Evolutionary conservation across 1,140 invertebrate genomes (phyloP).

Genomic region (Penaeus indicus): DNA sequence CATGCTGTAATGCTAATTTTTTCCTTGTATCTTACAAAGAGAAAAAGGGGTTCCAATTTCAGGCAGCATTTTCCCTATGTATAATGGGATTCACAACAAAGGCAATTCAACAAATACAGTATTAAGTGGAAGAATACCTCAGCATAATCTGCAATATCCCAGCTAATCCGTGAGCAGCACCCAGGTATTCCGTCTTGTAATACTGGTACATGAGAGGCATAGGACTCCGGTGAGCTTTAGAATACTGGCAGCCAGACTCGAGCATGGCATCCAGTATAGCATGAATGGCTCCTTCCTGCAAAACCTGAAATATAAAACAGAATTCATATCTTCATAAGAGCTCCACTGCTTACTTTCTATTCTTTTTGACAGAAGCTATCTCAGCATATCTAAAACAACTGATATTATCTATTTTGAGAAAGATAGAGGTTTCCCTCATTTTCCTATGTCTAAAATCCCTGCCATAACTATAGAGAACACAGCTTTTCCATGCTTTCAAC

Average conservation of each 20-base stretch:
- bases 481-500: too few relatives aligned
- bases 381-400: not conserved
- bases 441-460: too few relatives aligned
- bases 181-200: conserved; percentile 86
- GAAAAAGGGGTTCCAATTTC: too few relatives aligned
- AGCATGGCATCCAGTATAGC: conserved; percentile 80
- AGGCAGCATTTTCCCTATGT: too few relatives aligned
- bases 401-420: too few relatives aligned
- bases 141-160: conserved; percentile 73
- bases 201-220: conserved; percentile 88
- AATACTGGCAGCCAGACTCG: conserved; percentile 79
- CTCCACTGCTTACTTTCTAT: not conserved
- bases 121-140: conserved; percentile 6
- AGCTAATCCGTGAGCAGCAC: conserved; percentile 83
- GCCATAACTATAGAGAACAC: too few relatives aligned
- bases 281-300: conserved; percentile 68
- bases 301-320: conserved; percentile 67
- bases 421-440: too few relatives aligned
- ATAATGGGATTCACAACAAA: too few relatives aligned
- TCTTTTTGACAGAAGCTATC: not conserved
- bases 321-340: conserved; percentile 38
- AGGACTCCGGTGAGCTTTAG: conserved; percentile 74
- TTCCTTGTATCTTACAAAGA: too few relatives aligned
- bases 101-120: too few relatives aligned
- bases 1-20: too few relatives aligned